These are phyloP conservation scores for Hemibagrus wyckioides DNA, from an alignment of 2,113 vertebrate genomes.

Conservation along the genomic window DNA sequence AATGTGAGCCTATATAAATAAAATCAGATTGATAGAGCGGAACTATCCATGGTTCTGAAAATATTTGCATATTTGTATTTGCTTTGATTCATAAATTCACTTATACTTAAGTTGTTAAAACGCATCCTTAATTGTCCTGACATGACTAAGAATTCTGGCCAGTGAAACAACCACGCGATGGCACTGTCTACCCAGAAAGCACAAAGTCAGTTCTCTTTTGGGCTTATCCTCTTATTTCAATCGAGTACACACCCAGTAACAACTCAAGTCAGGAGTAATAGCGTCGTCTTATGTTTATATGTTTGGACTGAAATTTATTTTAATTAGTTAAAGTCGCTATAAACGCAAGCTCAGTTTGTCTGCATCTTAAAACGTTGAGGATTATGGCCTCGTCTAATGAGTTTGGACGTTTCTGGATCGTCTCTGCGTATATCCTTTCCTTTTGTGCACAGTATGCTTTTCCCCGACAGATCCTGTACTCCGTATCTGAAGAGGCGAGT, in stretches of 20 bases:
- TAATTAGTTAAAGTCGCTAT: neutral
- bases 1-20: neutral
- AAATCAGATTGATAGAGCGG: neutral
- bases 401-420: slow-evolving; percentile 26
- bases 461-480: slow-evolving; percentile 65
- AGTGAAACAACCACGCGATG: slow-evolving; percentile 36
- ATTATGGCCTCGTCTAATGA: slow-evolving; percentile 24
- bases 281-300: neutral
- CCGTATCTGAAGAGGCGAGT: slow-evolving; percentile 71
- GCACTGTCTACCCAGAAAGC: slow-evolving; percentile 26
- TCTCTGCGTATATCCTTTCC: slow-evolving; percentile 32
- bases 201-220: neutral
- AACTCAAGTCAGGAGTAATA: neutral
- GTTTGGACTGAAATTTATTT: neutral
- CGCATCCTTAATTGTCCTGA: neutral
- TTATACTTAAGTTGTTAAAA: neutral
- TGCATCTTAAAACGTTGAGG: neutral
- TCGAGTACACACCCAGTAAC: neutral
- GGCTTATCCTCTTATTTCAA: neutral
- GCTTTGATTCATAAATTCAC: neutral
- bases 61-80: neutral
- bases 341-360: neutral
- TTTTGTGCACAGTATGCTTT: slow-evolving; percentile 36
- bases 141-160: neutral
- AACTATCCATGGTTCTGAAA: slow-evolving; percentile 6